Conservation (phyloP, 2,888 invertebrate genomes). For the Nomada ruficornis region DNA sequence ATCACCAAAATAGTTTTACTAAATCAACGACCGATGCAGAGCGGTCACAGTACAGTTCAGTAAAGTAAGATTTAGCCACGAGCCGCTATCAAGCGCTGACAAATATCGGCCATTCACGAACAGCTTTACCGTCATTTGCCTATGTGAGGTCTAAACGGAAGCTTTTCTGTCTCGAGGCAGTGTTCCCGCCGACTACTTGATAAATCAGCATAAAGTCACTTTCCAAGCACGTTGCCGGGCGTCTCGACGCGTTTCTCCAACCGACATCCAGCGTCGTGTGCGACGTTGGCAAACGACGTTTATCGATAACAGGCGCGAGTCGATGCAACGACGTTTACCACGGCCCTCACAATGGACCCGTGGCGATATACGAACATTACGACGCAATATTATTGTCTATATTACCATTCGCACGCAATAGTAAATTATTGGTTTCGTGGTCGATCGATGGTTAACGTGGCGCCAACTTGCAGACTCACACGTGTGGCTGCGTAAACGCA, state of each 20-base stretch:
- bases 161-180: slow-evolving; percentile 29
- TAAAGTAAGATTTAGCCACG: slow-evolving; percentile 16
- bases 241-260: slow-evolving; percentile 34
- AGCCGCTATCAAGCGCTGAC: slow-evolving; percentile 35
- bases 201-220: slow-evolving; percentile 48
- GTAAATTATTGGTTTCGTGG: slow-evolving; percentile 64
- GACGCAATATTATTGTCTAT: slow-evolving; percentile 65
- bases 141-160: slow-evolving; percentile 21
- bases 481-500: slow-evolving; percentile 44
- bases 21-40: background rate
- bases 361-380: slow-evolving; percentile 56
- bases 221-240: slow-evolving; percentile 35
- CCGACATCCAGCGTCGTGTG: slow-evolving; percentile 34
- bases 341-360: slow-evolving; percentile 55
- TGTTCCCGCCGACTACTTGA: slow-evolving; percentile 33
- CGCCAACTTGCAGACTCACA: slow-evolving; percentile 59
- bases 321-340: slow-evolving; percentile 51
- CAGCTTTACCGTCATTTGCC: slow-evolving; percentile 21
- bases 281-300: slow-evolving; percentile 42
- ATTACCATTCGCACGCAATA: slow-evolving; percentile 57
- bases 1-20: background rate
- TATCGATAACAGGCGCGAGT: slow-evolving; percentile 46
- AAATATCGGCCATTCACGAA: slow-evolving; percentile 33
- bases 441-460: slow-evolving; percentile 63
- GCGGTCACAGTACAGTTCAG: background rate